phyloP scores from a whole-genome alignment of 2,113 vertebrate species.

The Fukomys damarensis region DNA sequence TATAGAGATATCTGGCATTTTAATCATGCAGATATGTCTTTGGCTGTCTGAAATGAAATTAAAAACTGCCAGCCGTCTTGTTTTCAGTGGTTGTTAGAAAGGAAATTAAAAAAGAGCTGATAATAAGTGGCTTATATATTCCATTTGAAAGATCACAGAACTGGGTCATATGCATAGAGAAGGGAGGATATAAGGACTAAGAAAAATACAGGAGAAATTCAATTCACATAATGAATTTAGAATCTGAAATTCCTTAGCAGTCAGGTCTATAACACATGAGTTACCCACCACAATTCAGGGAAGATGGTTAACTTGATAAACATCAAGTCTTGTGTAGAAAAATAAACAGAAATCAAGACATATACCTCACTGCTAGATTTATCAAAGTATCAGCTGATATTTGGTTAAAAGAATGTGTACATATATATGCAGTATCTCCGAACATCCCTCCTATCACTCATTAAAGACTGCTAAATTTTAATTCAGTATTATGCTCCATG shows the following conservation, averaged over 20 bases:
- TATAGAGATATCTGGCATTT: slow-evolving; percentile 85
- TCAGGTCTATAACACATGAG: background rate
- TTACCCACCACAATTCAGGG: background rate
- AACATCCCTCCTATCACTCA: background rate
- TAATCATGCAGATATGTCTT: slow-evolving; percentile 86
- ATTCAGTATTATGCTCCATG: background rate
- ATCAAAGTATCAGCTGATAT: fast-evolving
- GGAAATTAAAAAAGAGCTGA: slow-evolving; percentile 80
- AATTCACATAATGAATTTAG: background rate
- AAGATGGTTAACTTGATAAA: slow-evolving; percentile 7
- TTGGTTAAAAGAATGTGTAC: background rate
- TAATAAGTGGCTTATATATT: slow-evolving; percentile 79
- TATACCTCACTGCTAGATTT: background rate
- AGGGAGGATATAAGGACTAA: background rate
- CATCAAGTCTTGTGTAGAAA: background rate
- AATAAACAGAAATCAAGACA: background rate
- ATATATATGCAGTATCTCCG: slow-evolving; percentile 3
- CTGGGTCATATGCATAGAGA: slow-evolving; percentile 39
- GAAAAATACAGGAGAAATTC: slow-evolving; percentile 20
- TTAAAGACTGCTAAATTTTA: background rate
- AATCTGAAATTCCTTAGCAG: background rate
- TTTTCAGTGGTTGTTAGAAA: slow-evolving; percentile 78
- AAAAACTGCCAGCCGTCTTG: slow-evolving; percentile 83
- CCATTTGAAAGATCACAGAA: slow-evolving; percentile 74
- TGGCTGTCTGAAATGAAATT: slow-evolving; percentile 85